Evolutionary conservation across 1,140 invertebrate species (phyloP), one percentile per base, ranked within the genome.

Genomic region (Kradibia gibbosae): DNA sequence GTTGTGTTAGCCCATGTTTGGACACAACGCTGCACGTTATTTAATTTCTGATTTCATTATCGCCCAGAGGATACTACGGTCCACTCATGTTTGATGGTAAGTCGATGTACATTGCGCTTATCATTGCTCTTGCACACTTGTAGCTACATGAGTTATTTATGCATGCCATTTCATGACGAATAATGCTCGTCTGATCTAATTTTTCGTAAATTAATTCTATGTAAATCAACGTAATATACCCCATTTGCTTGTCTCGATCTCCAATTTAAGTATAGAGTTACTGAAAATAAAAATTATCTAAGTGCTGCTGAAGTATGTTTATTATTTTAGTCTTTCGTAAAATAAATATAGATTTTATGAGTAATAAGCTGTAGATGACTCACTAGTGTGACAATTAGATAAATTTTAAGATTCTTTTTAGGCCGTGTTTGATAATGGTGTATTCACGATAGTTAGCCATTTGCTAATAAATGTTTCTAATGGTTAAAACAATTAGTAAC

Each of bases 81-180:
- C 83, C 81, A 87, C 86, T 84, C 85, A 91, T 91, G 90, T 89
- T 89, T 82, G 89, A 91, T 84, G 90, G 90, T 91, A 84, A 91
- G 90, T 89, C 55, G 31, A 53, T 62, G 34, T 34, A 55, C 31
- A 28, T 53, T 60, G 67, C 53, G 53, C 78, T 79, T 72, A 79
- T 79, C 78, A 72, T 71, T 34, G 48, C 5, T 4, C 48, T 28
- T 25, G 36, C 70, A 22, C 71, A 28, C 74, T 34, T 22, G 42
- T 36, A 22, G 22, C 57, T 57, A 22, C n/a, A 70, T 17, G 3
- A 71, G 13, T n/a, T 15, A 78, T 50, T 71, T 71, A 22, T 15
- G 39, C 48, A 53, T 70, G 65, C 13, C 55, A 36, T 20, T 65
- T 25, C 57, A 48, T 62, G 39, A 4, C n/a, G 7, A 0, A 62